A percentile compares a stretch with the other conserved stretches of the same genome.
Conservation (phyloP, 2,113 vertebrate species). For the Platysteira castanea region DNA sequence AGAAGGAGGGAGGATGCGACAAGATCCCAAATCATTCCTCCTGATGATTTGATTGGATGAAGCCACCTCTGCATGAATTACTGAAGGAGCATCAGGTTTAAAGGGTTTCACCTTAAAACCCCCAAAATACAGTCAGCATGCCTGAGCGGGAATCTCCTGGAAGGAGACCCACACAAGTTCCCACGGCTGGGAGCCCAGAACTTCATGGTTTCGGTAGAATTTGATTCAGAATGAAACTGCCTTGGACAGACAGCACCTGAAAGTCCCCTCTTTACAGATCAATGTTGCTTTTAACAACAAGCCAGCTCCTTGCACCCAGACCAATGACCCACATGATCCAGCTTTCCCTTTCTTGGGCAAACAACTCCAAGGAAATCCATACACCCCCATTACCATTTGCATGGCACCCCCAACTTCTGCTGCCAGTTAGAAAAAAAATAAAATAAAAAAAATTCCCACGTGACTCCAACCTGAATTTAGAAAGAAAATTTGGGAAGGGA, state of each 20-base stretch:
- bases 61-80: neutral
- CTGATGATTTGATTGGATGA: neutral
- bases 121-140: neutral
- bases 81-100: neutral
- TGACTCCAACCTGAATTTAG: slow-evolving; percentile 43
- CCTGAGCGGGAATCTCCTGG: neutral
- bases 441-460: neutral
- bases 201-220: neutral
- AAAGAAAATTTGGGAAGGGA: slow-evolving; percentile 57
- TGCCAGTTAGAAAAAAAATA: fast-evolving
- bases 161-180: neutral
- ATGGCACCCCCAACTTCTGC: neutral
- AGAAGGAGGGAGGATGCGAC: fast-evolving
- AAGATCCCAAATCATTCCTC: neutral
- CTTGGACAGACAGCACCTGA: neutral
- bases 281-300: neutral
- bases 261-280: neutral
- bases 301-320: neutral
- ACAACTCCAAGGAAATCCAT: neutral
- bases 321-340: neutral
- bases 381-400: neutral
- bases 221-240: neutral
- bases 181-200: neutral
- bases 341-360: neutral
- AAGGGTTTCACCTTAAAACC: neutral